These are phyloP conservation scores for Apteryx owenii DNA, from an alignment of 2,113 vertebrate genomes.

Conservation along the genomic window DNA sequence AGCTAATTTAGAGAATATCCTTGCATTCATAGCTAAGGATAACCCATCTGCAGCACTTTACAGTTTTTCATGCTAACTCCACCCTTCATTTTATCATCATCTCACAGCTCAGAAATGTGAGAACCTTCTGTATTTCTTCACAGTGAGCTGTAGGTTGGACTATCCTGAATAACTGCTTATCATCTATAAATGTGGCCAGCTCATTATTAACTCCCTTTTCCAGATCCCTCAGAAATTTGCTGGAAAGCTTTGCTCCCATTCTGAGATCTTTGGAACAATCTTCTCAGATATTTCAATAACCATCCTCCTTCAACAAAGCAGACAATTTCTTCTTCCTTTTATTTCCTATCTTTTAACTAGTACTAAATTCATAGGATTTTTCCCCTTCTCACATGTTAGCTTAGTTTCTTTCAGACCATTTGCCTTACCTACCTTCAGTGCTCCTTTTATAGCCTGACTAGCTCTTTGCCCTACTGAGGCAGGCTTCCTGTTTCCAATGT, in stretches of 20 bases:
- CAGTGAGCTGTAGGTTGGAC: background rate
- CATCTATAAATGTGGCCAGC: background rate
- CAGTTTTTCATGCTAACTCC: conserved; percentile 16
- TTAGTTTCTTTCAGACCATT: background rate
- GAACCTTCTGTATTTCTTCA: conserved; percentile 17
- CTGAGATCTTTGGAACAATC: background rate
- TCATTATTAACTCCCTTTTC: background rate
- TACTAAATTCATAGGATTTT: background rate
- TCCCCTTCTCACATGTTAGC: background rate
- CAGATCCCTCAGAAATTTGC: background rate
- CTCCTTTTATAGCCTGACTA: rapidly evolving
- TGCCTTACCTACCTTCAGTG: background rate
- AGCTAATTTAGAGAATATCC: background rate
- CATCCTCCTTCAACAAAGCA: background rate
- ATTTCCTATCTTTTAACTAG: background rate
- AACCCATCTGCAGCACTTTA: conserved; percentile 16
- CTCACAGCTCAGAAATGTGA: background rate
- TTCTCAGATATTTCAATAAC: background rate
- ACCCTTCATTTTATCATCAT: conserved; percentile 9
- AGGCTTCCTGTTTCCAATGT: background rate
- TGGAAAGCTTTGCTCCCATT: background rate
- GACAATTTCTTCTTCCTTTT: background rate
- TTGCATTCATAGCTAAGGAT: background rate
- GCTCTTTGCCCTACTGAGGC: background rate
- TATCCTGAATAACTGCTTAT: background rate